Evolutionary conservation across 2,113 vertebrate species (phyloP), one percentile per base, ranked within the genome.

Genomic region (Anolis sagrei): DNA sequence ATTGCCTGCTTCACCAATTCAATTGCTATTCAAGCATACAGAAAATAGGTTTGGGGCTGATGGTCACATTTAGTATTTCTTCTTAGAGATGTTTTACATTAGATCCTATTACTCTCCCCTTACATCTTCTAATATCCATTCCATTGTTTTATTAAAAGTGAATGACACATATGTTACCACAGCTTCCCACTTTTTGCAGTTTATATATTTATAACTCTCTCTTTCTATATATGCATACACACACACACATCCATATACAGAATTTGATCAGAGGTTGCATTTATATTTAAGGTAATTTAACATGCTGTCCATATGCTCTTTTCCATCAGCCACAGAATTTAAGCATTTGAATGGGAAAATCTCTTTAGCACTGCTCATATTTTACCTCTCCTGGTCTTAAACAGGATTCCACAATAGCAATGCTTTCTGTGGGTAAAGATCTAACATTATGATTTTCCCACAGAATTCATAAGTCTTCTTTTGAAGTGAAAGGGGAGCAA

Each of bases 1-100:
- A 1, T 85, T 82, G 69, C 69, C 9, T 88, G 87, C 81, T 86
- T 91, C 88, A 21, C 81, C 49, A 73, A 54, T 81, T 93, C 81
- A 29, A 0, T 72, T 32, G 44, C 81, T 86, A 21, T 29, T 88
- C 81, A 88, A 82, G 62, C 88, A 49, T 87, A 86, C 81, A 87
- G 66, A 79, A 85, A 44, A 48, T 29, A 88, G 44, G 9, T 83
- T 75, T 90, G 64, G 39, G 83, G 54, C 9, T 82, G 61, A 13
- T 86, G 44, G 29, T 21, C 72, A 69, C 21, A 73, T 87, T 84
- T 91, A 44, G 44, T 61, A 25, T 84, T 86, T 77, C 68, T 82
- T 86, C 61, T 7, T 79, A 0, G 54, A 62, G 73, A 32, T 58
- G 61, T 87, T 90, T 87, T 62, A 87, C 39, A 9, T 78, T 82